Base-by-base conservation (phyloP, 2,888 invertebrate genomes). In the Drosophila limbata region DNA sequence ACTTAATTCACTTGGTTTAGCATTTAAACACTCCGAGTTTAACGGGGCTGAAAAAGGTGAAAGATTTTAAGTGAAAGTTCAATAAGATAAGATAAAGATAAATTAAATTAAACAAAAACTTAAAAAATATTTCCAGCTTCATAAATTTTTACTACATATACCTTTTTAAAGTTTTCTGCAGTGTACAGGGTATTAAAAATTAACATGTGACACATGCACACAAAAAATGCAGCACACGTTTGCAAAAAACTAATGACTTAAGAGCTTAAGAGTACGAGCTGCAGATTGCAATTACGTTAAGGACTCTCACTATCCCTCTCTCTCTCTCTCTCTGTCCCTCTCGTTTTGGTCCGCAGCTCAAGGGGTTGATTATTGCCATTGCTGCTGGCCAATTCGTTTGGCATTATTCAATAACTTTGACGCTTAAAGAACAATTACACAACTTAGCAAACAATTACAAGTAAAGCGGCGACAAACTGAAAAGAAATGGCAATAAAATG, bases 241-340 rank as follows among this genome's bases (percentile, higher is more conserved):
- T 69, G 77, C 80, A 77, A 77, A 79, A 82, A 82, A 85, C 90
- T 89, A 90, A 90, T 90, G 90, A 90, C 88, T 89, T 90, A 89
- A 90, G 88, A 89, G 89, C 90, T 79, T 60, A 57, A 56, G 64
- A 69, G 72, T 60, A 66, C 56, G 44, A 70, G 63, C 66, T 56
- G 67, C 61, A 68, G 72, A 61, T 59, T 72, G 75, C 72, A 75
- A 76, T 75, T 76, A 71, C 59, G 44, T 48, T 44, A 57, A 64
- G 64, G 57, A 64, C 56, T 52, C 35, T 37, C 31, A 8, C 10
- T n/a, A 17, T 19, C 33, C 44, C 3, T 40, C 33, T 1, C 1
- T 11, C n/a, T 42, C 15, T 10, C 31, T 60, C 11, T 11, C 55
- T 15, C 25, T 28, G 5, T 13, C 42, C 13, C 10, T 8, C 25